These are phyloP conservation scores for Ctena decussata DNA, from an alignment of 2,888 invertebrate species.

Conservation along the genomic window DNA sequence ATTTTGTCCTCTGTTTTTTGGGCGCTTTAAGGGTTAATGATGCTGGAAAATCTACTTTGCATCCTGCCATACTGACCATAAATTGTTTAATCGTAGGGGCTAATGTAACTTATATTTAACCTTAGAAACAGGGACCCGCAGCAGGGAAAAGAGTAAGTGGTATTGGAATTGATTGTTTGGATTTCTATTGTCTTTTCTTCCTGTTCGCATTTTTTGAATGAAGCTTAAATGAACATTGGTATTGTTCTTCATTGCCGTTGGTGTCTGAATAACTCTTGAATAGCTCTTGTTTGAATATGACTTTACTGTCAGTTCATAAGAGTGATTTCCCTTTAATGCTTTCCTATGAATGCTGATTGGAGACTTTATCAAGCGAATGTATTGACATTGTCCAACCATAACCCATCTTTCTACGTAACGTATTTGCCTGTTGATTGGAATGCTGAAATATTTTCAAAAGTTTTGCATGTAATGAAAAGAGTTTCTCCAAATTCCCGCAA, in stretches of 20 bases:
- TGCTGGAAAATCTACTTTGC: too few species aligned
- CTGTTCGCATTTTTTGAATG: neutral
- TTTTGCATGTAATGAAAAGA: neutral
- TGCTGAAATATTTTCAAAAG: neutral
- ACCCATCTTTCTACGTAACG: neutral
- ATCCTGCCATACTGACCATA: too few species aligned
- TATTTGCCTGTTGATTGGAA: neutral
- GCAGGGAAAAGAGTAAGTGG: conserved; percentile 23
- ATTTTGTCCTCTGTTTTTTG: too few species aligned
- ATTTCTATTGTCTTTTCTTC: conserved; percentile 5
- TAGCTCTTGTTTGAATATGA: neutral
- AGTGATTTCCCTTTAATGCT: neutral
- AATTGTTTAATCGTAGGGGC: too few species aligned
- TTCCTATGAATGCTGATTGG: neutral
- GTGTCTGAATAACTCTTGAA: neutral
- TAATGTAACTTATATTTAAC: neutral
- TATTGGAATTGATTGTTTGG: neutral
- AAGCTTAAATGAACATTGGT: neutral
- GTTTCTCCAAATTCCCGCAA: too few species aligned
- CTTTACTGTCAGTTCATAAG: neutral
- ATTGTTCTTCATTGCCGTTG: neutral
- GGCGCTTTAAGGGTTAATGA: too few species aligned
- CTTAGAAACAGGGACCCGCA: conserved; percentile 4
- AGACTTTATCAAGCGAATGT: neutral
- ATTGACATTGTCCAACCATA: neutral